Evolutionary conservation across 1,140 invertebrate genomes (phyloP).

Genomic region (Bombyx mandarina): DNA sequence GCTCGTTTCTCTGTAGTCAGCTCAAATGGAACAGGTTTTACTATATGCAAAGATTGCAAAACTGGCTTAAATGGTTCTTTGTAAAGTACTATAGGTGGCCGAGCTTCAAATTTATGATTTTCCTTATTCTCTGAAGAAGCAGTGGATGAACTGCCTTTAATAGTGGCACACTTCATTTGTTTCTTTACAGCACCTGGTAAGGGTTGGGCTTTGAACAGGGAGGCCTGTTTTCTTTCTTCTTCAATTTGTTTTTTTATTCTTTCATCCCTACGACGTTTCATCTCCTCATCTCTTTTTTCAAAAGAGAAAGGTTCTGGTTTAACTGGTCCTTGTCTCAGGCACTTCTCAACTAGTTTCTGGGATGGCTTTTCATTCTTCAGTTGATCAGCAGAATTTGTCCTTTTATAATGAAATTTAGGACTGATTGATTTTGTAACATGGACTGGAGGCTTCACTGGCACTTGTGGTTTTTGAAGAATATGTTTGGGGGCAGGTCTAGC

Average conservation of each 20-base stretch:
- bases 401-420: constrained; percentile 46
- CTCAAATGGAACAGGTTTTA: constrained; percentile 43
- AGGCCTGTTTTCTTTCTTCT: constrained; percentile 46
- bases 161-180: constrained; percentile 28
- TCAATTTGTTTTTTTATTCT: constrained; percentile 48
- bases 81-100: constrained; percentile 42
- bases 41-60: constrained; percentile 24
- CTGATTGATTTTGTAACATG: constrained; percentile 36
- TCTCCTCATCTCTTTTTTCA: constrained; percentile 52
- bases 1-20: constrained; percentile 53
- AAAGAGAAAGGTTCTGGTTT: constrained; percentile 58
- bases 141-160: constrained; percentile 28
- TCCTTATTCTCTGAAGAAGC: constrained; percentile 58
- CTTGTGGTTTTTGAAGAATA: constrained; percentile 50
- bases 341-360: constrained; percentile 24
- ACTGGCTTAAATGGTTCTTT: constrained; percentile 61
- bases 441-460: constrained; percentile 30
- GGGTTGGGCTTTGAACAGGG: constrained; percentile 55
- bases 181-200: constrained; percentile 48
- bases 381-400: constrained; percentile 25
- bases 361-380: constrained; percentile 18
- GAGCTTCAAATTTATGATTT: constrained; percentile 51
- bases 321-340: constrained; percentile 32
- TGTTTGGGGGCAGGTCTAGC: constrained; percentile 56
- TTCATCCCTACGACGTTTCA: constrained; percentile 45